phyloP scores from a whole-genome alignment of 1,140 invertebrate species.

The Calliopsis andreniformis region DNA sequence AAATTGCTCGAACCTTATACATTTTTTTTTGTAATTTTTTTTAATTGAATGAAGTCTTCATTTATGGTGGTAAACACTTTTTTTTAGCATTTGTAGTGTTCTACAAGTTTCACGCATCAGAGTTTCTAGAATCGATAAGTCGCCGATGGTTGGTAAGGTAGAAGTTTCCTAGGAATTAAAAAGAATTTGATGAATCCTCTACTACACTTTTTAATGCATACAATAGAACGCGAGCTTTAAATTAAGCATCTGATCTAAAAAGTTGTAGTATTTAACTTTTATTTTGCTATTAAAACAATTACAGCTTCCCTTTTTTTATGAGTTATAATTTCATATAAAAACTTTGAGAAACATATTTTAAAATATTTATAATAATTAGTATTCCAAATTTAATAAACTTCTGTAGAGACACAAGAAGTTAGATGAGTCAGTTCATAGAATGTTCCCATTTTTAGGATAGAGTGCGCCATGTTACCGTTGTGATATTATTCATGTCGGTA shows the following conservation, averaged over 20 bases:
- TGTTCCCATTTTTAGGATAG: constrained; percentile 2
- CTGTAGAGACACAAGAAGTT: not conserved
- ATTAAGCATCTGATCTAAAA: too few species aligned
- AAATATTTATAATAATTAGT: not conserved
- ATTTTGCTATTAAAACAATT: not conserved
- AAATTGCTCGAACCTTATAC: too few species aligned
- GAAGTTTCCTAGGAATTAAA: not conserved
- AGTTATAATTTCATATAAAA: not conserved
- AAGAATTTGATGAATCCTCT: too few species aligned
- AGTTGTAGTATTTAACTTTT: too few species aligned
- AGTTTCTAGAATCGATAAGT: not conserved
- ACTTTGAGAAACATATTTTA: not conserved
- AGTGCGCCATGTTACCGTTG: constrained; percentile 4
- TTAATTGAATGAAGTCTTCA: too few species aligned
- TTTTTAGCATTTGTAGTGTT: not conserved
- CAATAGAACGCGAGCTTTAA: too few species aligned
- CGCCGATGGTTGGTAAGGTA: constrained; percentile 29
- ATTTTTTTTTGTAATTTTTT: too few species aligned
- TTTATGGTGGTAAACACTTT: too few species aligned
- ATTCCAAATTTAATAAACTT: not conserved
- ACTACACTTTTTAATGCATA: not conserved
- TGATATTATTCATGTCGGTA: constrained; percentile 7
- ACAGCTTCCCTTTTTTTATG: not conserved
- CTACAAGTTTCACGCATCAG: not conserved
- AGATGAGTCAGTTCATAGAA: not conserved